Evolutionary conservation across 2,888 invertebrate species (phyloP).

Genomic region (Metalampra italica): DNA sequence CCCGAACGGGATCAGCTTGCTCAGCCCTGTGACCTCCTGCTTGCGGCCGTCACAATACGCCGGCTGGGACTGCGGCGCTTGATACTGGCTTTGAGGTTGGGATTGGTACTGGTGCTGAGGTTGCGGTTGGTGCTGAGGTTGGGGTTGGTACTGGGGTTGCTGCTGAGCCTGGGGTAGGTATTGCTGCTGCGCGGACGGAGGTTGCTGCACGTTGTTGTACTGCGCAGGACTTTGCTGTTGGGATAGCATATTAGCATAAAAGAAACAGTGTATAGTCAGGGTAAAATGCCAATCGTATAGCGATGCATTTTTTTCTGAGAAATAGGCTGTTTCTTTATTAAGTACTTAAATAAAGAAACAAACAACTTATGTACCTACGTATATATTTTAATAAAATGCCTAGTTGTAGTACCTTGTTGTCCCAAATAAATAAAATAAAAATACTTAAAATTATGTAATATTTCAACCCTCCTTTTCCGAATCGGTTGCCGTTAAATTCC

Average conservation of each 20-base stretch:
- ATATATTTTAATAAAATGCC: no score
- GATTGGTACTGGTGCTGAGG: conserved; percentile 51
- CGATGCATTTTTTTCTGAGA: no score
- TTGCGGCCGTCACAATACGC: conserved; percentile 56
- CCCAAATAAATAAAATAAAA: no score
- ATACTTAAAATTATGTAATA: no score
- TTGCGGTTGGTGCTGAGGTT: conserved; percentile 35
- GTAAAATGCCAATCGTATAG: no score
- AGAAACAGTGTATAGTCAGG: not conserved
- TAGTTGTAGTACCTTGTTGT: no score
- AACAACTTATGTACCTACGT: no score
- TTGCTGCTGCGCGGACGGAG: conserved; percentile 43
- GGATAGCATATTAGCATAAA: conserved; percentile 36
- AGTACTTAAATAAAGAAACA: no score
- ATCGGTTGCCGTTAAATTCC: no score
- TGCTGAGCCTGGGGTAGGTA: conserved; percentile 50
- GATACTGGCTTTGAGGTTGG: conserved; percentile 19
- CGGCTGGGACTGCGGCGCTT: conserved; percentile 39
- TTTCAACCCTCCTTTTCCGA: no score
- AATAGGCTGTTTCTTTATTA: no score
- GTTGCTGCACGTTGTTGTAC: conserved; percentile 66
- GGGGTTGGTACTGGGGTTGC: conserved; percentile 35
- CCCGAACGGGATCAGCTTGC: conserved; percentile 69
- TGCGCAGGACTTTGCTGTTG: conserved; percentile 61
- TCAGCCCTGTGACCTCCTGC: conserved; percentile 62